phyloP scores from a whole-genome alignment of 2,888 invertebrate genomes.

The Caradrina clavipalpis region DNA sequence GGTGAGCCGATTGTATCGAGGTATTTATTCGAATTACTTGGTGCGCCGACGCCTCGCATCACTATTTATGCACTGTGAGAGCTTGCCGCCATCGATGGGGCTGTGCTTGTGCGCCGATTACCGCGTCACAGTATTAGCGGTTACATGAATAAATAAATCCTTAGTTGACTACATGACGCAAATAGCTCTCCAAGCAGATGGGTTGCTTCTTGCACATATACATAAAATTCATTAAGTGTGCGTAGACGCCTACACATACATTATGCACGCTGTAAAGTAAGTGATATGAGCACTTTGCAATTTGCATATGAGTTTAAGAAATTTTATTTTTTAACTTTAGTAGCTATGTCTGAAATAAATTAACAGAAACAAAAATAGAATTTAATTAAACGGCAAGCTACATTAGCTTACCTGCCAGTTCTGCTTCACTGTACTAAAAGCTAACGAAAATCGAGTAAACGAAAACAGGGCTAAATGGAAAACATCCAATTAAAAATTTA shows the following conservation, averaged over 20 bases:
- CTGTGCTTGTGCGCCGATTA: conserved; percentile 71
- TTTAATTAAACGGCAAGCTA: conserved; percentile 31
- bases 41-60: conserved; percentile 81
- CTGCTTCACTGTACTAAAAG: conserved; percentile 29
- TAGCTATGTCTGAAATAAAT: conserved; percentile 24
- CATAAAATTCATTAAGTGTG: conserved; percentile 47
- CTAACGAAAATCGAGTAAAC: conserved; percentile 31
- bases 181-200: conserved; percentile 67
- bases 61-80: conserved; percentile 84
- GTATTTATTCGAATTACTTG: conserved; percentile 88
- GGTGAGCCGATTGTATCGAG: conserved; percentile 88
- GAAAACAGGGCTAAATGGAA: conserved; percentile 40
- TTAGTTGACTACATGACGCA: conserved; percentile 74
- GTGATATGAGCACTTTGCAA: conserved; percentile 10
- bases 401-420: conserved; percentile 17
- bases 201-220: conserved; percentile 51
- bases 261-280: conserved; percentile 28
- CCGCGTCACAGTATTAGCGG: conserved; percentile 74
- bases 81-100: conserved; percentile 69
- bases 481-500: conserved; percentile 48
- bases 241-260: conserved; percentile 23
- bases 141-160: conserved; percentile 77
- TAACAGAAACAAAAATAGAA: conserved; percentile 21
- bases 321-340: neutral
- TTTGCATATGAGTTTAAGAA: conserved; percentile 12